These are phyloP conservation scores for Hemiprocne comata DNA, from an alignment of 2,113 vertebrate species.

Conservation along the genomic window DNA sequence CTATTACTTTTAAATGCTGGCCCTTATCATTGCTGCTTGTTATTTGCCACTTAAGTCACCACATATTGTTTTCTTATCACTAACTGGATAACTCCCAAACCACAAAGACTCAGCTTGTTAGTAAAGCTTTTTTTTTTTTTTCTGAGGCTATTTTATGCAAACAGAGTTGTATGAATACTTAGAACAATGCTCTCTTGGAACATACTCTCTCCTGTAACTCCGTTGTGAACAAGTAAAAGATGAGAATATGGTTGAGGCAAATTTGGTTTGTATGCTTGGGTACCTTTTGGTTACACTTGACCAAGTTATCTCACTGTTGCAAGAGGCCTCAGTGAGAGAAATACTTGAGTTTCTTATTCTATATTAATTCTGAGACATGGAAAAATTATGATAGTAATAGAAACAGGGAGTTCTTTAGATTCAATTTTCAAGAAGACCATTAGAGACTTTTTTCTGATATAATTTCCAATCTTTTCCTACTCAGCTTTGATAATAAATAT, in stretches of 20 bases:
- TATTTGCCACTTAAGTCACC: slow-evolving; percentile 10
- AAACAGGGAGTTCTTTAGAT: not conserved
- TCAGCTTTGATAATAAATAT: slow-evolving; percentile 59
- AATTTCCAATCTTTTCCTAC: slow-evolving; percentile 46
- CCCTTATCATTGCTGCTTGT: not conserved
- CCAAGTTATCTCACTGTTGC: not conserved
- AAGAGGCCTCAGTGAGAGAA: not conserved
- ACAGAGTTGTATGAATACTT: not conserved
- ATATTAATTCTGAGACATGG: not conserved
- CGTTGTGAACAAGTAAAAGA: not conserved
- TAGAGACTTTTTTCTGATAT: slow-evolving; percentile 10
- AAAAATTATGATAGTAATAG: slow-evolving; percentile 1
- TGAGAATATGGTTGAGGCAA: not conserved
- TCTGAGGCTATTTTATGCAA: not conserved
- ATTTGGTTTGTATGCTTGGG: not conserved
- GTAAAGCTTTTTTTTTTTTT: not conserved
- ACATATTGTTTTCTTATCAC: not conserved
- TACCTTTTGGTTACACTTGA: not conserved
- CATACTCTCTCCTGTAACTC: not conserved
- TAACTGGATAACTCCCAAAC: not conserved
- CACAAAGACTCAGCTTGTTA: not conserved
- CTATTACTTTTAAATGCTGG: not conserved
- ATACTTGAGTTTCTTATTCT: not conserved
- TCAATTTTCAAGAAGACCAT: slow-evolving; percentile 33
- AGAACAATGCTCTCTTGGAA: not conserved